These are phyloP conservation scores for Phyllotis vaccarum DNA, from an alignment of 2,797 vertebrate genomes.

Conservation along the genomic window DNA sequence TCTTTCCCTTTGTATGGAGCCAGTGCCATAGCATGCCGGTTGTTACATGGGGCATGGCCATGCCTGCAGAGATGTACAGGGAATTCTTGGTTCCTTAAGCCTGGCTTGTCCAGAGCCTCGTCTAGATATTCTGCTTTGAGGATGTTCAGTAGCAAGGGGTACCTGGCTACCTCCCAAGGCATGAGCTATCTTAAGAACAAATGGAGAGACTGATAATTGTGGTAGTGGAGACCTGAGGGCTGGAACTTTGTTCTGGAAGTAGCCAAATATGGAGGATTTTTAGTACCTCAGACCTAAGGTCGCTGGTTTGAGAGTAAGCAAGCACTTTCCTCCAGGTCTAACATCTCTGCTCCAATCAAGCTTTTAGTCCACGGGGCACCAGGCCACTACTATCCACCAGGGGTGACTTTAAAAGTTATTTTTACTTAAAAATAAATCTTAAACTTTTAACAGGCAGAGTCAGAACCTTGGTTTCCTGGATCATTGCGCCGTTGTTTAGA, in stretches of 20 bases:
- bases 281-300: neutral
- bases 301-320: neutral
- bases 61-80: neutral
- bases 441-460: conserved; percentile 83
- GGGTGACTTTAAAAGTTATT: conserved; percentile 21
- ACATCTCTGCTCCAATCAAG: neutral
- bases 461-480: conserved; percentile 87
- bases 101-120: neutral
- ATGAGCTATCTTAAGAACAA: neutral
- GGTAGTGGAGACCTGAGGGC: neutral
- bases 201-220: neutral
- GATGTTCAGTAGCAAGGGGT: neutral
- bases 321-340: neutral
- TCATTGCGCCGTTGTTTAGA: conserved; percentile 92
- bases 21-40: neutral
- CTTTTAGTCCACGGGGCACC: neutral
- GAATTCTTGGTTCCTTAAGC: neutral
- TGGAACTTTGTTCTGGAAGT: neutral
- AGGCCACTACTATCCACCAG: neutral
- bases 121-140: neutral
- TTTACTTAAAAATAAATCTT: conserved; percentile 1
- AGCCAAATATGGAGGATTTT: neutral
- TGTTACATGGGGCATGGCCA: fast-evolving
- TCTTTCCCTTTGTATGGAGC: neutral
- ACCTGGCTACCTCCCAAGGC: neutral